Percentiles rank a stretch among this genome's conserved stretches.
Conservation (phyloP, 37 sponge, comb jelly and placozoan species). For the Lycopodina hypogea region DNA sequence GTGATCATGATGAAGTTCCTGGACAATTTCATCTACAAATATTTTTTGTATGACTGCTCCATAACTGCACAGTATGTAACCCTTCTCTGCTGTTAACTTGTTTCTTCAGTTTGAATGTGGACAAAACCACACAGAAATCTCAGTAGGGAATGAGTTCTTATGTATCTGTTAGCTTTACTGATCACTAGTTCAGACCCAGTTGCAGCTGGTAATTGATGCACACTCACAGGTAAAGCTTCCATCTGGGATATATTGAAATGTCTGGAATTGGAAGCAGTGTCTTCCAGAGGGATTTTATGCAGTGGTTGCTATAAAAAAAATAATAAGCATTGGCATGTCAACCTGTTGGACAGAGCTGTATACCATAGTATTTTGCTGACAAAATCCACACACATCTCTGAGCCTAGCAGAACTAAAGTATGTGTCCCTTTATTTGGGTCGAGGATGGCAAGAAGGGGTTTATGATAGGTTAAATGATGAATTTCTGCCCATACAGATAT, state of each 20-base stretch:
- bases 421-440: neutral
- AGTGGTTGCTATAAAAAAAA: neutral
- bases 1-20: conserved; percentile 4
- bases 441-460: neutral
- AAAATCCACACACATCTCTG: neutral
- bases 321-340: neutral
- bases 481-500: neutral
- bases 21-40: neutral
- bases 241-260: conserved; percentile 1
- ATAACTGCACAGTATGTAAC: conserved; percentile 21
- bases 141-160: neutral
- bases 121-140: neutral
- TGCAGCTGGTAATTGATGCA: neutral
- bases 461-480: neutral
- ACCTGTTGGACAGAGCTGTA: neutral
- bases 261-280: neutral
- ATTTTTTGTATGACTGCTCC: no score
- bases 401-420: neutral
- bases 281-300: neutral
- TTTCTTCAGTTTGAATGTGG: neutral
- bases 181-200: conserved; percentile 40
- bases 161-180: neutral
- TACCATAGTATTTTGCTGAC: neutral
- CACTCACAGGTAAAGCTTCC: conserved; percentile 1
- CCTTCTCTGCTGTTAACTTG: conserved; percentile 19